Conservation (phyloP, 2,113 vertebrate genomes). For the Trachemys scripta region DNA sequence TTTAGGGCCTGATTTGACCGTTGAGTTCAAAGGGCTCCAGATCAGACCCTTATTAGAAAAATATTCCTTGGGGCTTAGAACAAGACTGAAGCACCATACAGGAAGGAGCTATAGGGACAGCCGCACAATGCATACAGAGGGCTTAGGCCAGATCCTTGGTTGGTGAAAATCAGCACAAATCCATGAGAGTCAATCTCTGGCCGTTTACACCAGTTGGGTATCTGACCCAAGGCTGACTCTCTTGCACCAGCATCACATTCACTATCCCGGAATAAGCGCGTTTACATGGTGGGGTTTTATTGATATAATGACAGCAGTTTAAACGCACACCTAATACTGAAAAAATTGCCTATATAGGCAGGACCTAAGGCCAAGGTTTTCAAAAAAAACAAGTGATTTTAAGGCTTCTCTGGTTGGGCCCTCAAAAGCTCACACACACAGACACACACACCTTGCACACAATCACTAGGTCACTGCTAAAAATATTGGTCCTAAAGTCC, state of each 20-base stretch:
- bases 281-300: neutral
- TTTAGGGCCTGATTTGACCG: neutral
- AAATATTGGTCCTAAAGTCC: neutral
- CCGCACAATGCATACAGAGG: neutral
- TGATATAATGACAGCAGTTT: neutral
- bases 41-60: neutral
- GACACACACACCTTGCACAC: too few relatives aligned
- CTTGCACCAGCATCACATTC: neutral
- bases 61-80: neutral
- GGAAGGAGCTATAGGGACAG: neutral
- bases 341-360: fast-evolving
- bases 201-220: neutral
- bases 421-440: neutral
- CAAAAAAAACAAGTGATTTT: neutral
- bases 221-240: neutral
- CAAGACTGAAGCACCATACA: neutral
- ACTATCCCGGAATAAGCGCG: neutral
- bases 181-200: neutral
- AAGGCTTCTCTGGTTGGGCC: neutral
- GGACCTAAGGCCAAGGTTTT: neutral
- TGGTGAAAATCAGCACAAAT: neutral
- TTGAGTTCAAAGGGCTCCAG: neutral
- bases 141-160: neutral
- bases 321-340: fast-evolving
- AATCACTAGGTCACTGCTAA: neutral